A percentile compares a stretch with the other conserved stretches of the same genome.
These are phyloP conservation scores for Centropristis striata DNA, from an alignment of 2,113 vertebrate genomes.

Conservation along the genomic window DNA sequence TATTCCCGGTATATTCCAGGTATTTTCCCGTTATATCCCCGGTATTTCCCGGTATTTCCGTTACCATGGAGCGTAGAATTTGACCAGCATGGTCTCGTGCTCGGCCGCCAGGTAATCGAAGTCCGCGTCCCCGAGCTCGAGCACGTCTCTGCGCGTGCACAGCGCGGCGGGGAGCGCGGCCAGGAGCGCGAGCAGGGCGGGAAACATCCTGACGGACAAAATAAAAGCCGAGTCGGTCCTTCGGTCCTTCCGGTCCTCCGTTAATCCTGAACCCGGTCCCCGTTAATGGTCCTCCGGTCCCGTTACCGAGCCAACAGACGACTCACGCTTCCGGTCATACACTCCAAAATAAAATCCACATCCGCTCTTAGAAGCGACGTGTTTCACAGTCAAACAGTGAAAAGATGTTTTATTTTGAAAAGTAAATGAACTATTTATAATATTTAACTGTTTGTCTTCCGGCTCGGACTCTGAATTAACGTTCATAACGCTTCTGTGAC, in stretches of 20 bases:
- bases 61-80: constrained; percentile 87
- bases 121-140: constrained; percentile 82
- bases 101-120: constrained; percentile 82
- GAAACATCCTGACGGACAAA: constrained; percentile 5
- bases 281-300: too few species aligned
- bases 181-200: constrained; percentile 32
- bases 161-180: constrained; percentile 4
- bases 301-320: fast-evolving
- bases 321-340: neutral
- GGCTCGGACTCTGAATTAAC: fast-evolving
- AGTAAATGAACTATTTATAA: fast-evolving
- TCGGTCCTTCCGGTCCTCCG: too few species aligned
- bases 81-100: constrained; percentile 86
- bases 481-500: fast-evolving
- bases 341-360: constrained; percentile 28
- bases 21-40: too few species aligned
- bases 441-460: fast-evolving
- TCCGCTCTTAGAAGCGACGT: neutral
- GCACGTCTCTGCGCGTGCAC: constrained; percentile 67
- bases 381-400: too few species aligned
- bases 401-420: fast-evolving
- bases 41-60: neutral
- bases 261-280: too few species aligned
- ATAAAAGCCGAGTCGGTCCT: too few species aligned
- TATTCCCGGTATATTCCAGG: too few species aligned